Evolutionary conservation across 2,797 vertebrate genomes (phyloP).

Genomic region (Gymnoscopelus microlampas): DNA sequence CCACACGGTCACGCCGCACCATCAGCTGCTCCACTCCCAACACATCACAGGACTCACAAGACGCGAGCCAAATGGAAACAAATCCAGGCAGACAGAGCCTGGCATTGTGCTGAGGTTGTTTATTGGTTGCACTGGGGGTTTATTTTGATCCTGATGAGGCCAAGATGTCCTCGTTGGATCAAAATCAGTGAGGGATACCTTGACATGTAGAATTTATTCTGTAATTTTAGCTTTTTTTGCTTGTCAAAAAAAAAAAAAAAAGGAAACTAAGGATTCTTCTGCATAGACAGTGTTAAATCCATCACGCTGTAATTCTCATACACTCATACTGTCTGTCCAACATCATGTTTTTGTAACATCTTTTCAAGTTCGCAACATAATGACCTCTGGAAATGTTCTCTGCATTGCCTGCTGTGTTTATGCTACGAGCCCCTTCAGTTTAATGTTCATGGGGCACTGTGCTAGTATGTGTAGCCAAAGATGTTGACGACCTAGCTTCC

Average conservation of each 20-base stretch:
- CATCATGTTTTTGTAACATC: too few relatives aligned
- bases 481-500: neutral
- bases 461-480: neutral
- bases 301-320: too few relatives aligned
- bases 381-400: neutral
- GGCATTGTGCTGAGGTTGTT: slow-evolving; percentile 13
- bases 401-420: neutral
- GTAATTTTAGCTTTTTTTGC: too few relatives aligned
- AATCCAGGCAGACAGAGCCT: slow-evolving; percentile 27
- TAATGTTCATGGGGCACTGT: neutral
- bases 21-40: slow-evolving; percentile 53
- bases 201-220: slow-evolving; percentile 1
- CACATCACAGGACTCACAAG: slow-evolving; percentile 14
- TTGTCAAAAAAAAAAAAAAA: too few relatives aligned
- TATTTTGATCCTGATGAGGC: neutral
- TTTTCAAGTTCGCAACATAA: too few relatives aligned
- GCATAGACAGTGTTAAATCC: too few relatives aligned
- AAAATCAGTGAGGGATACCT: neutral
- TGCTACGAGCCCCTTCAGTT: neutral
- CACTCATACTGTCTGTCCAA: too few relatives aligned
- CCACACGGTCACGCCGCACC: slow-evolving; percentile 24
- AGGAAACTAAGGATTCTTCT: too few relatives aligned
- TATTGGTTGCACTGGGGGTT: neutral
- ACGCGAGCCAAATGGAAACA: neutral
- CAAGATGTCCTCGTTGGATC: neutral